Base-by-base conservation (phyloP, 1,140 invertebrate genomes). In the Drosophila lini region DNA sequence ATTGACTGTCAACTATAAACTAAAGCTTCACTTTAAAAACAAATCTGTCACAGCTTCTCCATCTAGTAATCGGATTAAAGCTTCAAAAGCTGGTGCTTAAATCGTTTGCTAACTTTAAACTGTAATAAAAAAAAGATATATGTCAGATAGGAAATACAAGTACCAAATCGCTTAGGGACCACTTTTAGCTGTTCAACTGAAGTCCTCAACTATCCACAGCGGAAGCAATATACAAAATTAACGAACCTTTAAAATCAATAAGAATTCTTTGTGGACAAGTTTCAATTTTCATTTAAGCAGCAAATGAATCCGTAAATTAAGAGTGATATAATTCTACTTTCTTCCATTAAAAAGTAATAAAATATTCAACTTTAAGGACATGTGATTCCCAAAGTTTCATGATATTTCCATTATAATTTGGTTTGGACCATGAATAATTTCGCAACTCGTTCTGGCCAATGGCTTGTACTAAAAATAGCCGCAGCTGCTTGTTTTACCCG, bases 381-480 rank as follows among this genome's bases (percentile, higher is more conserved):
- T 13, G 25, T 22, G 5, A 11, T 7, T 19, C 1, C 11, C 3
- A 25, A 55, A 38, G 11, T 63, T 63, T 32, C 11, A 61, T 34
- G 6, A 6, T 44, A 34, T 25, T 25, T 16, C 5, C 28, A n/a
- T 19, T 42, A 34, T 15, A 60, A 64, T n/a, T 42, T 2, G 11
- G 52, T 15, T 8, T 11, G 3, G 28, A 4, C 4, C n/a, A 25
- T 34, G 28, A 42, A 64, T 34, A 32, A 61, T 42, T 64, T 42
- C 2, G 15, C 34, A 34, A 40, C 28, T 38, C 25, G n/a, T 57
- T 38, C 22, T 42, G 13, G 55, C 7, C 28, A 16, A 60, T 11
- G 40, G 22, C 38, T 61, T 61, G 40, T 47, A 36, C 65, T 36
- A 64, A 67, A 69, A 69, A 69, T 67, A 67, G 48, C 41, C 41